These are phyloP conservation scores for Fissipunctia ypsillon DNA, from an alignment of 2,888 invertebrate species.

Conservation along the genomic window DNA sequence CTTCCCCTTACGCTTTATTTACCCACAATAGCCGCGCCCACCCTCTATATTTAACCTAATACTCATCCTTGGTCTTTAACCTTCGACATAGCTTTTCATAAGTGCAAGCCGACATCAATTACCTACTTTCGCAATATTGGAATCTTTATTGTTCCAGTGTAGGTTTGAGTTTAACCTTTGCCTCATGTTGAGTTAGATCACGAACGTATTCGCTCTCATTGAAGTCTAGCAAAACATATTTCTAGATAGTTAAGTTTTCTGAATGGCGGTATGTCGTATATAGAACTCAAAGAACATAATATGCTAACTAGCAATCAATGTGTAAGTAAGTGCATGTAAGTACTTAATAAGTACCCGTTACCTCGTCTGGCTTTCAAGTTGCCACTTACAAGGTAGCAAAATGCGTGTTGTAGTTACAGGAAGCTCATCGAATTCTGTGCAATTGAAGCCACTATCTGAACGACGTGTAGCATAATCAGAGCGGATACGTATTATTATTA, in stretches of 20 bases:
- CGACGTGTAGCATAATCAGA: conserved; percentile 65
- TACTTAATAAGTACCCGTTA: conserved; percentile 61
- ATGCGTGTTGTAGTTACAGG: conserved; percentile 67
- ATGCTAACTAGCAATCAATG: conserved; percentile 63
- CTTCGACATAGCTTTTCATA: conserved; percentile 72
- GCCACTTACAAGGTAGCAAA: conserved; percentile 65
- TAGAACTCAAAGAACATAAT: conserved; percentile 53
- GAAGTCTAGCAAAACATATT: conserved; percentile 14
- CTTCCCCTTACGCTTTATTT: conserved; percentile 76
- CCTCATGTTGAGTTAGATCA: conserved; percentile 27
- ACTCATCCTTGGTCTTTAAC: conserved; percentile 77
- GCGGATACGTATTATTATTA: conserved; percentile 58
- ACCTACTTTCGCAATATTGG: conserved; percentile 60
- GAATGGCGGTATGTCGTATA: conserved; percentile 31
- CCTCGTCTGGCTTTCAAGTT: conserved; percentile 56
- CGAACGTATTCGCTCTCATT: conserved; percentile 16
- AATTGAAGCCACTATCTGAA: conserved; percentile 63
- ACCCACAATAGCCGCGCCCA: conserved; percentile 72
- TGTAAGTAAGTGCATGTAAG: conserved; percentile 65
- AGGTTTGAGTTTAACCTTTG: conserved; percentile 32
- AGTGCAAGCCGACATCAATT: conserved; percentile 63
- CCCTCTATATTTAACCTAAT: conserved; percentile 75
- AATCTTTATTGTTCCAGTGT: conserved; percentile 57
- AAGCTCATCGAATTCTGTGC: conserved; percentile 66
- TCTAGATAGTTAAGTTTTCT: conserved; percentile 12